Evolutionary conservation across 2,888 invertebrate genomes (phyloP).

Genomic region (Thereva nobilitata): DNA sequence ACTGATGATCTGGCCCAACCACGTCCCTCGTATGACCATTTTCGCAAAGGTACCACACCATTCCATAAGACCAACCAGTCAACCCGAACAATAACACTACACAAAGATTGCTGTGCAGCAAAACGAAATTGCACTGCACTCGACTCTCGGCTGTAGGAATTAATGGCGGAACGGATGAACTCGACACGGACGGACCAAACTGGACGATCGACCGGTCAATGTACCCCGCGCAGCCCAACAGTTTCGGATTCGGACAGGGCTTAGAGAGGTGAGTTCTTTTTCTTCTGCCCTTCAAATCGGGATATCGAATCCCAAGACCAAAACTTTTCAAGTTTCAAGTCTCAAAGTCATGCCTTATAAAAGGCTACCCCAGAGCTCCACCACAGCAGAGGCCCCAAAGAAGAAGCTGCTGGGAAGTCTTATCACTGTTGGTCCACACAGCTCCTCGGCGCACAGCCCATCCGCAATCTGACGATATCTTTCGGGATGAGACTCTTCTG

Average conservation of each 20-base stretch:
- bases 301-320: conserved; percentile 7
- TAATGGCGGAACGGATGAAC: conserved; percentile 38
- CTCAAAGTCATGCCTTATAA: background rate
- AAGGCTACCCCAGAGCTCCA: too few relatives aligned
- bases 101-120: conserved; percentile 21
- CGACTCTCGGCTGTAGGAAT: conserved; percentile 39
- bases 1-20: background rate
- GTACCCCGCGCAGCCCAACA: conserved; percentile 14
- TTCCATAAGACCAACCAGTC: conserved; percentile 21
- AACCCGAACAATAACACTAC: conserved; percentile 31
- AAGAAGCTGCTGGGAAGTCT: conserved; percentile 36
- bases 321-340: conserved; percentile 5
- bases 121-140: conserved; percentile 32
- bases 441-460: conserved; percentile 43
- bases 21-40: conserved; percentile 11
- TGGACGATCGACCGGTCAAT: conserved; percentile 36
- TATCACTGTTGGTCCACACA: conserved; percentile 34
- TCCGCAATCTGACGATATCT: conserved; percentile 35
- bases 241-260: conserved; percentile 29
- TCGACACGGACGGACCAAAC: conserved; percentile 30
- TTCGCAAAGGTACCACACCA: conserved; percentile 25
- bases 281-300: conserved; percentile 7
- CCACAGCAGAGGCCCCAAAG: conserved; percentile 5
- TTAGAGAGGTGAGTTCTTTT: background rate
- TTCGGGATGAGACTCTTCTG: conserved; percentile 36